phyloP scores from a whole-genome alignment of 1,140 invertebrate species.

The Gerris buenoi region DNA sequence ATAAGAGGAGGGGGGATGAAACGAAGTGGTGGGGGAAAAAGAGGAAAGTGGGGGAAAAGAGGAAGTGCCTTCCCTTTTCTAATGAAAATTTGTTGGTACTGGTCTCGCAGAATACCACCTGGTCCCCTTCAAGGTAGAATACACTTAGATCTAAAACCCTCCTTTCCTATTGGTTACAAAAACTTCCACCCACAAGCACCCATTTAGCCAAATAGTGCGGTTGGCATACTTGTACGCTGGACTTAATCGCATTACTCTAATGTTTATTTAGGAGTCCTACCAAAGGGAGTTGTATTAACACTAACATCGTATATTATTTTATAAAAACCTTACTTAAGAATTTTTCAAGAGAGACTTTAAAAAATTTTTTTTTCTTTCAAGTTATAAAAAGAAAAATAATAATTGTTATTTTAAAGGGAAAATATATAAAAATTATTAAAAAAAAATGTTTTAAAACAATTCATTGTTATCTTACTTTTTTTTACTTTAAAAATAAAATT shows the following conservation, averaged over 20 bases:
- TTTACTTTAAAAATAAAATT: too few relatives aligned
- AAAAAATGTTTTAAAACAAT: too few relatives aligned
- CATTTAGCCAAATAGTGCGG: neutral
- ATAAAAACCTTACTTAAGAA: neutral
- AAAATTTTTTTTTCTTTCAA: neutral
- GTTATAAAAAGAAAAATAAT: neutral
- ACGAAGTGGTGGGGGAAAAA: too few relatives aligned
- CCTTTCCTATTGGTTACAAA: neutral
- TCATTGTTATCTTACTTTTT: too few relatives aligned
- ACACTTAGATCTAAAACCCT: neutral
- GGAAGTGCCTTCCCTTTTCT: too few relatives aligned
- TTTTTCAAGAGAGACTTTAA: neutral
- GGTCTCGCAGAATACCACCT: neutral
- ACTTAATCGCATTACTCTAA: neutral
- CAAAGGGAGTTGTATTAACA: too few relatives aligned
- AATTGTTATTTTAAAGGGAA: too few relatives aligned
- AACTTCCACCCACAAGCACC: neutral
- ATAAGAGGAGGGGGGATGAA: neutral
- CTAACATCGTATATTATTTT: too few relatives aligned
- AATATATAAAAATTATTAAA: too few relatives aligned
- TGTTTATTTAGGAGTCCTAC: too few relatives aligned
- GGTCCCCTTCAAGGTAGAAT: too few relatives aligned
- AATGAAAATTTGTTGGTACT: neutral
- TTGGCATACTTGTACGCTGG: neutral
- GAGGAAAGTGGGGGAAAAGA: too few relatives aligned